Evolutionary conservation across 1,140 invertebrate genomes (phyloP).

Genomic region (Penaeus japonicus): DNA sequence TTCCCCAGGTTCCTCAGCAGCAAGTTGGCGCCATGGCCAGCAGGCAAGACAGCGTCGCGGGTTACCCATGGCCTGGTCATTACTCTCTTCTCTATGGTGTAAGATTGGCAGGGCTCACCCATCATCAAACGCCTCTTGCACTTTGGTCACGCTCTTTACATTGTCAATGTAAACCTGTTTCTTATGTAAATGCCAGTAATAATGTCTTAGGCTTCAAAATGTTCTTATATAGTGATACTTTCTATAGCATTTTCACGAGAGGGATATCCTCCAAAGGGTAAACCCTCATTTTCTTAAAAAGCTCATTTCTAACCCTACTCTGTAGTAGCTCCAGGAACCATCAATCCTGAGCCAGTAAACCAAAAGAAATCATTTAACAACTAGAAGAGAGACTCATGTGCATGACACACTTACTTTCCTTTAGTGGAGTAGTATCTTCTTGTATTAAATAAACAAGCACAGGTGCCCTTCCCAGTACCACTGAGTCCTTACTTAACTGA

Average conservation of each 20-base stretch:
- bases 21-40: conserved; percentile 42
- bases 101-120: not conserved
- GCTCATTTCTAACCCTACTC: conserved; percentile 47
- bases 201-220: conserved; percentile 24
- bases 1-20: conserved; percentile 55
- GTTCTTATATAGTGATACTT: conserved; percentile 25
- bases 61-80: conserved; percentile 19
- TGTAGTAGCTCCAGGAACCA: conserved; percentile 45
- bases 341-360: conserved; percentile 25
- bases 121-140: not conserved
- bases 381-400: conserved; percentile 47
- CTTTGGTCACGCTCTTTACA: not conserved
- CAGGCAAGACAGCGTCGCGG: conserved; percentile 28
- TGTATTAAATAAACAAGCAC: conserved; percentile 35
- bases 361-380: conserved; percentile 16
- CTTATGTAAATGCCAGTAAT: conserved; percentile 16
- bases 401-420: conserved; percentile 35
- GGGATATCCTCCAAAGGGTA: conserved; percentile 4
- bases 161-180: conserved; percentile 7
- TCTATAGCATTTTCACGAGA: conserved; percentile 17
- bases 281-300: conserved; percentile 20
- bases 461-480: conserved; percentile 35
- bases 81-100: not conserved
- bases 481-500: conserved; percentile 38
- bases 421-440: not conserved